phyloP scores from a whole-genome alignment of 1,140 invertebrate species.

The Pseudomyrmex gracilis region DNA sequence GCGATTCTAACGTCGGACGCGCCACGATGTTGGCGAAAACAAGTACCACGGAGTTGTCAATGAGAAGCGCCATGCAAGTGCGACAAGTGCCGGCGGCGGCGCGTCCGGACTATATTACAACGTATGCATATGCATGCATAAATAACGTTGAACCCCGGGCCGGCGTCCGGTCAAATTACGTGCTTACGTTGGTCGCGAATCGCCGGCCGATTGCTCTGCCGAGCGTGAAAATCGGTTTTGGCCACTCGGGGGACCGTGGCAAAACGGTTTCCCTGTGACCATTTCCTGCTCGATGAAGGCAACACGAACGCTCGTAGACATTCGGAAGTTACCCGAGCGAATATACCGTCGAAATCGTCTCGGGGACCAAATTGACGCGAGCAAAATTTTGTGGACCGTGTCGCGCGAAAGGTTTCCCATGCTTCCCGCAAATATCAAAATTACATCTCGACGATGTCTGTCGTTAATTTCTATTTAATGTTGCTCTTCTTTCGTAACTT shows the following conservation, averaged over 20 bases:
- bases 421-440: neutral
- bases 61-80: constrained; percentile 46
- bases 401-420: neutral
- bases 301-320: constrained; percentile 57
- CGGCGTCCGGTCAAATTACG: constrained; percentile 63
- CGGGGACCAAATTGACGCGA: constrained; percentile 1
- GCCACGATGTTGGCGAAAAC: constrained; percentile 26
- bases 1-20: constrained; percentile 5
- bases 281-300: constrained; percentile 65
- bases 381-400: constrained; percentile 18
- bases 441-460: neutral
- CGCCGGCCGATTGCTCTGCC: constrained; percentile 64
- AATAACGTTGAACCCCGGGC: constrained; percentile 58
- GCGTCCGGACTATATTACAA: constrained; percentile 39
- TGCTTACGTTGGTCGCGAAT: constrained; percentile 67
- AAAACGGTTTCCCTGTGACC: constrained; percentile 68
- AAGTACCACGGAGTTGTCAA: constrained; percentile 45
- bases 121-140: constrained; percentile 57
- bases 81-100: constrained; percentile 35
- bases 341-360: constrained; percentile 31
- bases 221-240: constrained; percentile 71
- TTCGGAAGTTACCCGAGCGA: constrained; percentile 58
- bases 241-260: constrained; percentile 66
- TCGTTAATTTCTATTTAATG: neutral
- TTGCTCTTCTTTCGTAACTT: neutral